Evolutionary conservation across 2,888 invertebrate species (phyloP).

Genomic region (Poecilus cupreus): DNA sequence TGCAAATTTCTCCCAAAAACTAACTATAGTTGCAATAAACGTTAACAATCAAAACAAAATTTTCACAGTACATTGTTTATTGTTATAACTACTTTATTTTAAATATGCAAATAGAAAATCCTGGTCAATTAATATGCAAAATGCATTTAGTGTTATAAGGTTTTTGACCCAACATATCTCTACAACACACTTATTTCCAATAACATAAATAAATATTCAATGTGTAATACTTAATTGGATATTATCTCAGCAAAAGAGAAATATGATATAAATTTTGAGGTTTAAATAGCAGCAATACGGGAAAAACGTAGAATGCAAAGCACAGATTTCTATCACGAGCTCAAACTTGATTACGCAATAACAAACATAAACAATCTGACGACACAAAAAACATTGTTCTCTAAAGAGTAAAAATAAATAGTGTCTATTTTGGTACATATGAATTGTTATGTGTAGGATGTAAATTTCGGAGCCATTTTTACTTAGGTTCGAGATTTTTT

Average conservation of each 20-base stretch:
- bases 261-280: not conserved
- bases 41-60: not conserved
- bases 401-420: slow-evolving; percentile 39
- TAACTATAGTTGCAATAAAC: not conserved
- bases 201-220: slow-evolving; percentile 4
- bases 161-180: slow-evolving; percentile 47
- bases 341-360: slow-evolving; percentile 49
- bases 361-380: slow-evolving; percentile 56
- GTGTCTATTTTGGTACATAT: slow-evolving; percentile 37
- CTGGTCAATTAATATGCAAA: slow-evolving; percentile 41
- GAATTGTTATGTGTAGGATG: slow-evolving; percentile 46
- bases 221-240: not conserved
- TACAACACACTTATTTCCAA: not conserved
- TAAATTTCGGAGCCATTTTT: slow-evolving; percentile 57
- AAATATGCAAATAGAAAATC: slow-evolving; percentile 27
- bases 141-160: slow-evolving; percentile 43
- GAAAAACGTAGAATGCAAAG: slow-evolving; percentile 27
- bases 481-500: slow-evolving; percentile 45
- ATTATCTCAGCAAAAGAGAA: no score
- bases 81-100: not conserved
- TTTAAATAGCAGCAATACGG: not conserved
- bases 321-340: slow-evolving; percentile 37
- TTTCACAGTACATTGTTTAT: not conserved
- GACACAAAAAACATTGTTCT: slow-evolving; percentile 52
- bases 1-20: not conserved